These are phyloP conservation scores for Merodon equestris DNA, from an alignment of 2,888 invertebrate species.

Conservation along the genomic window DNA sequence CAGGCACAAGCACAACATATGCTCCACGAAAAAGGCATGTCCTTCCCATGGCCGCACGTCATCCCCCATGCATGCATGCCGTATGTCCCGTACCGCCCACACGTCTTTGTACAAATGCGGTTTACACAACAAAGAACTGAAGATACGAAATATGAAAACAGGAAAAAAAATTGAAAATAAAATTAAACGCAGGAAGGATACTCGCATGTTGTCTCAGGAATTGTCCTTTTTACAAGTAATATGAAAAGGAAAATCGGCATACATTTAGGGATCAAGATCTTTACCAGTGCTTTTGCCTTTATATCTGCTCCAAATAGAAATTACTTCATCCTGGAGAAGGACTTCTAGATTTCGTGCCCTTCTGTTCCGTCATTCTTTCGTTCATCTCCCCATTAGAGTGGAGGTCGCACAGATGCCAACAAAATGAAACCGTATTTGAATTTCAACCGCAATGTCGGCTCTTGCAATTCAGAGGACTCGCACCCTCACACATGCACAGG, in stretches of 20 bases:
- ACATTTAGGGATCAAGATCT: conserved; percentile 49
- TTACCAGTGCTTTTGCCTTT: conserved; percentile 10
- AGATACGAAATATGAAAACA: conserved; percentile 34
- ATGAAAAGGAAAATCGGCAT: conserved; percentile 43
- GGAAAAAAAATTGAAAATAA: conserved; percentile 40
- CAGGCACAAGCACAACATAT: conserved; percentile 46
- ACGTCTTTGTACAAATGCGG: conserved; percentile 31
- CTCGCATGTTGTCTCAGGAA: conserved; percentile 49
- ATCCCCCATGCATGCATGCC: no score
- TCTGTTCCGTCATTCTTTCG: not conserved
- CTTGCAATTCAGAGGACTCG: conserved; percentile 35
- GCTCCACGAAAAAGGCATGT: conserved; percentile 46
- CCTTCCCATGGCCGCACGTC: conserved; percentile 12
- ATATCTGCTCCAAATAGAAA: conserved; percentile 57
- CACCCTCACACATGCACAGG: conserved; percentile 6
- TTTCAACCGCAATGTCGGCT: conserved; percentile 54
- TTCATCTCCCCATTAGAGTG: no score
- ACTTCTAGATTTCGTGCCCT: conserved; percentile 25
- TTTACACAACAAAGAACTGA: conserved; percentile 19
- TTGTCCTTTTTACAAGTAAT: conserved; percentile 54
- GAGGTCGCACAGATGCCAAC: conserved; percentile 48
- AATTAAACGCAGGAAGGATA: conserved; percentile 48
- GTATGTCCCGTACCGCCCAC: no score
- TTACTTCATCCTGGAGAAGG: conserved; percentile 48
- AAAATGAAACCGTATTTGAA: conserved; percentile 51